Percentiles rank a stretch among this genome's conserved stretches.
Evolutionary conservation across 2,888 invertebrate genomes (phyloP).

Genomic region (Junonia oenone): DNA sequence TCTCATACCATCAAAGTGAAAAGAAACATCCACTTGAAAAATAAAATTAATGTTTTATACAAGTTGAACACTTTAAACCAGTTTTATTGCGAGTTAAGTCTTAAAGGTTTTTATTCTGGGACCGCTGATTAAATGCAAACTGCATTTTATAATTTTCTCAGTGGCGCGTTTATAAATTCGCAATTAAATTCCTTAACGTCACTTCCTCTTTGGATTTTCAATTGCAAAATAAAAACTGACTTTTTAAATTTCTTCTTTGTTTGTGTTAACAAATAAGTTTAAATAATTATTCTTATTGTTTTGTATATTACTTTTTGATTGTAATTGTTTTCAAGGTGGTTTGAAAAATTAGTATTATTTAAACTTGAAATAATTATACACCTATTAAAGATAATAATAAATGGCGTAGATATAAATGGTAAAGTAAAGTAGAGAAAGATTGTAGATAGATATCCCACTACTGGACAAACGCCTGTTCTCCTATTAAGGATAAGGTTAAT

Average conservation of each 20-base stretch:
- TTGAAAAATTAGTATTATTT: too few species aligned
- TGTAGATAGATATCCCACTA: too few species aligned
- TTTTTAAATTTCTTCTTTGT: background rate
- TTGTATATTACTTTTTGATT: too few species aligned
- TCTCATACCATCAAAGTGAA: background rate
- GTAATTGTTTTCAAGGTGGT: too few species aligned
- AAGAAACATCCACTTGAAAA: background rate
- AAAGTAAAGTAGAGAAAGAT: too few species aligned
- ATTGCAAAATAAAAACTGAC: background rate
- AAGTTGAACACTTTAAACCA: background rate
- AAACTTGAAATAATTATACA: too few species aligned
- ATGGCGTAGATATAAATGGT: too few species aligned
- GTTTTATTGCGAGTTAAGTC: background rate
- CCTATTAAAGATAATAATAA: too few species aligned
- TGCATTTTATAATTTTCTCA: slow-evolving; percentile 3
- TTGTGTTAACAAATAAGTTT: background rate
- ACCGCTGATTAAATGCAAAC: slow-evolving; percentile 11
- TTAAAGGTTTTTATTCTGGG: background rate
- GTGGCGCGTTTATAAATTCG: background rate
- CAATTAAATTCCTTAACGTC: background rate
- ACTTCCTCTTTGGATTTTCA: background rate
- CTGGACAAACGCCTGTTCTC: too few species aligned
- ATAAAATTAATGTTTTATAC: background rate
- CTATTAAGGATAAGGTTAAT: too few species aligned
- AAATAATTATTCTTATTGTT: too few species aligned